Conservation (phyloP, 35 echinoderm and acorn worm species). For the Apostichopus parvimensis region DNA sequence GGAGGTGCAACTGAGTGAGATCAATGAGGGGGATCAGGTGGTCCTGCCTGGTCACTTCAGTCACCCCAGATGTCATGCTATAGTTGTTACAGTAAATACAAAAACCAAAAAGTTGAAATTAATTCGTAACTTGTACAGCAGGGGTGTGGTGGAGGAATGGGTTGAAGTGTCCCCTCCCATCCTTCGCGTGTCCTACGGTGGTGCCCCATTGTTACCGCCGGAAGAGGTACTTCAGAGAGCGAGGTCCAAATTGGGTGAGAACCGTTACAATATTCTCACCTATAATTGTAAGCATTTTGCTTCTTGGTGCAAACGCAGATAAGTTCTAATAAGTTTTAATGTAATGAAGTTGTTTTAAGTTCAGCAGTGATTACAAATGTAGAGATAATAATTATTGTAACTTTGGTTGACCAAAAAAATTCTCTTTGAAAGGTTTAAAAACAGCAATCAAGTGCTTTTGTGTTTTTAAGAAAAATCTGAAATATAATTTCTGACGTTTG, state of each 20-base stretch:
- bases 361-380: no score
- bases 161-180: constrained; percentile 23
- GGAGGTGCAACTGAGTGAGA: background rate
- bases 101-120: constrained; percentile 13
- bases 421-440: no score
- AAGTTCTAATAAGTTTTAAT: background rate
- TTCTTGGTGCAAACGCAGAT: constrained; percentile 24
- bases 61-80: constrained; percentile 54
- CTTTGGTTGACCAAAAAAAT: no score
- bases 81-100: constrained; percentile 13
- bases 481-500: no score
- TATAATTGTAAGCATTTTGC: constrained; percentile 55
- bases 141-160: constrained; percentile 51
- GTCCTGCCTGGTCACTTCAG: constrained; percentile 21
- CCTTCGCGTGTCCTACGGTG: background rate
- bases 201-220: background rate
- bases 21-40: constrained; percentile 33
- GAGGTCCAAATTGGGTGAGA: constrained; percentile 10
- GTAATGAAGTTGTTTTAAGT: no score
- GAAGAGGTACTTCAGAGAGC: constrained; percentile 13
- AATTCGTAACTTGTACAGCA: constrained; percentile 30
- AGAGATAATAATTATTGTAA: no score
- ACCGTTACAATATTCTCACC: constrained; percentile 24
- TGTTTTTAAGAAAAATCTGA: no score
- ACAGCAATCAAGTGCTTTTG: no score